A percentile compares a stretch with the other conserved stretches of the same genome.
Evolutionary conservation across 2,888 invertebrate genomes (phyloP).

Genomic region (Bembecia ichneumoniformis): DNA sequence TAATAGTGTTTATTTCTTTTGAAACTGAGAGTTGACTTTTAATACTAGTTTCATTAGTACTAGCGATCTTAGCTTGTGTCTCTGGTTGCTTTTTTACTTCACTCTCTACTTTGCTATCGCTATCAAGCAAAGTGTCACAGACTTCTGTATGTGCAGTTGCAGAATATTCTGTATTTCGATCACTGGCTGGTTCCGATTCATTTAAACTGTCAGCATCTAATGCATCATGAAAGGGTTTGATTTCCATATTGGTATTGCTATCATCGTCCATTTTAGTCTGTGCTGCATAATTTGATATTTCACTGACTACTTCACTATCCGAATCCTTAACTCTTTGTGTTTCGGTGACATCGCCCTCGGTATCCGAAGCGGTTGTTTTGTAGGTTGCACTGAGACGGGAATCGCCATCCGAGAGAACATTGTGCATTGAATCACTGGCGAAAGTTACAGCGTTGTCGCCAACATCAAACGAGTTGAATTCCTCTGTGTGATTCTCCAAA

Average conservation of each 20-base stretch:
- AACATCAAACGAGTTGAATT: constrained; percentile 57
- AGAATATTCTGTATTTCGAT: too few species aligned
- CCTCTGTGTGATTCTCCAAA: constrained; percentile 49
- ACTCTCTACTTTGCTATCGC: too few species aligned
- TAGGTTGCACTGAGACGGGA: constrained; percentile 45
- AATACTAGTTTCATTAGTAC: too few species aligned
- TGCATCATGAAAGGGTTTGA: too few species aligned
- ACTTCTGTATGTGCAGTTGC: too few species aligned
- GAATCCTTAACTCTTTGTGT: constrained; percentile 27
- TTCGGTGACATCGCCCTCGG: constrained; percentile 43
- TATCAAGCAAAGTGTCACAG: too few species aligned
- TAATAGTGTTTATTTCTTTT: too few species aligned
- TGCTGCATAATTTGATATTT: constrained; percentile 18
- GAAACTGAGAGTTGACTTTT: too few species aligned
- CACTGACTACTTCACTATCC: constrained; percentile 17
- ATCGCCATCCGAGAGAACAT: constrained; percentile 52
- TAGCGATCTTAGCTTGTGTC: too few species aligned
- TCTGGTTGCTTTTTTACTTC: too few species aligned
- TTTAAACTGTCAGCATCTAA: too few species aligned
- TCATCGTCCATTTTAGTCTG: constrained; percentile 10
- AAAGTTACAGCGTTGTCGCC: constrained; percentile 62
- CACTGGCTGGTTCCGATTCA: too few species aligned
- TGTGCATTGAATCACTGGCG: constrained; percentile 50
- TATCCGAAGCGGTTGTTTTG: constrained; percentile 36
- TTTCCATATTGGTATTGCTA: constrained; percentile 2